Conservation (phyloP, 1,140 invertebrate species). For the Agrypnia vestita region DNA sequence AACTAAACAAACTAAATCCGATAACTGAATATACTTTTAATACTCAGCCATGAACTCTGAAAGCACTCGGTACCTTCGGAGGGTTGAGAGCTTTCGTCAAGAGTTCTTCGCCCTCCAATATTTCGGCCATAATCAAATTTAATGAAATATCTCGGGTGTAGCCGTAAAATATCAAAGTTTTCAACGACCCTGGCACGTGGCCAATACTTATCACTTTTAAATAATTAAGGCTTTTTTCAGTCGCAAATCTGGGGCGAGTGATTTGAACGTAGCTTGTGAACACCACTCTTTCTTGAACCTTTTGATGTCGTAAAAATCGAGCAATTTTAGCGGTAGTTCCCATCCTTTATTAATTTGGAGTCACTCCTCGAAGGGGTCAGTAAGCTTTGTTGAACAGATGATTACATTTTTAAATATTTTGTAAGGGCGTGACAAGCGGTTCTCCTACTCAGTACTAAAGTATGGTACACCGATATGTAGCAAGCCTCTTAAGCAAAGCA, state of each 20-base stretch:
- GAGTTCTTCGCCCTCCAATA: neutral
- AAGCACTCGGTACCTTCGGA: too few relatives aligned
- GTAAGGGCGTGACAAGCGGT: too few relatives aligned
- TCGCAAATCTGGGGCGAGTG: neutral
- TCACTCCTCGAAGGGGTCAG: too few relatives aligned
- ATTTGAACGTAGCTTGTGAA: neutral
- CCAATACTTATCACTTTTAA: slow-evolving; percentile 27
- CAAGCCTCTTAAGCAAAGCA: too few relatives aligned
- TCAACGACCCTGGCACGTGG: slow-evolving; percentile 1
- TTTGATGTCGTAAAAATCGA: neutral
- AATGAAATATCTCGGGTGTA: slow-evolving; percentile 21
- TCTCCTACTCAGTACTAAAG: too few relatives aligned
- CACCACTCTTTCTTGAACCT: neutral
- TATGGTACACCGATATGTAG: too few relatives aligned
- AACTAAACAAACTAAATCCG: too few relatives aligned
- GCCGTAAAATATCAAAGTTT: slow-evolving; percentile 9
- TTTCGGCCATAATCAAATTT: slow-evolving; percentile 25
- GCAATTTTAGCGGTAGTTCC: neutral
- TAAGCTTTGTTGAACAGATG: too few relatives aligned
- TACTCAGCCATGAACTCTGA: too few relatives aligned
- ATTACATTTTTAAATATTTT: too few relatives aligned
- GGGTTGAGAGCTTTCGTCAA: too few relatives aligned
- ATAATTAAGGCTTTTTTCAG: slow-evolving; percentile 12
- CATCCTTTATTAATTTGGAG: neutral
- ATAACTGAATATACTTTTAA: too few relatives aligned